These are phyloP conservation scores for Aelia acuminata DNA, from an alignment of 2,888 invertebrate genomes.

Conservation along the genomic window DNA sequence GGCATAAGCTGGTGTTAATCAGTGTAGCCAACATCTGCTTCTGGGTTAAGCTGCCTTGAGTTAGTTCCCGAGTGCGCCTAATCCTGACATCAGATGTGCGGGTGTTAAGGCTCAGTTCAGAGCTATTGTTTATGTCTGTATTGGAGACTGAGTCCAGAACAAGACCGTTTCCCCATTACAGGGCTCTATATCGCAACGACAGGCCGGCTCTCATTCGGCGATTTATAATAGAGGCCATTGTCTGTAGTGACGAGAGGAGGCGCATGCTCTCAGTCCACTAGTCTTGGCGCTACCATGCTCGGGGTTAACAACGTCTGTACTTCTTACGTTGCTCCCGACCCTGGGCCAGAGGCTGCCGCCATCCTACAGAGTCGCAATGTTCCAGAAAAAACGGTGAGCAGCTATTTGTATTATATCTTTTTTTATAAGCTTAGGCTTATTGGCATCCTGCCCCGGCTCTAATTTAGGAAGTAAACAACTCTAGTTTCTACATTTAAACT, in stretches of 20 bases:
- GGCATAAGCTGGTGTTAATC: not conserved
- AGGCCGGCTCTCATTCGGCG: not conserved
- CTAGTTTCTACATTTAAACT: not conserved
- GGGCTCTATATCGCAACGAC: not conserved
- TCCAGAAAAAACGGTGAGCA: constrained; percentile 15
- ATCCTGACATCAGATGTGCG: not conserved
- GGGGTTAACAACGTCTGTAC: constrained; percentile 55
- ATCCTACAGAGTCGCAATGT: not conserved
- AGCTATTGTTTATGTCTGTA: not conserved
- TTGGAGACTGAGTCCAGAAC: not conserved
- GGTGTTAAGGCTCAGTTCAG: not conserved
- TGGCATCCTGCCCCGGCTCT: constrained; percentile 31
- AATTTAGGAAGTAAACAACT: constrained; percentile 31
- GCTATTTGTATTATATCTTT: constrained; percentile 1
- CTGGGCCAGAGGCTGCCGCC: constrained; percentile 19
- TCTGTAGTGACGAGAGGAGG: not conserved
- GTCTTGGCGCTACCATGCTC: constrained; percentile 53
- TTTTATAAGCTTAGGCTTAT: not conserved
- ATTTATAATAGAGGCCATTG: constrained; percentile 40
- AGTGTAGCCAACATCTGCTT: constrained; percentile 15
- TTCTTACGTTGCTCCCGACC: constrained; percentile 44
- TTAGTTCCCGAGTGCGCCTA: not conserved
- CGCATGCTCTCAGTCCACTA: not conserved
- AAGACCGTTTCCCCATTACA: not conserved
- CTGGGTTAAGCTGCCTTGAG: not conserved